These are phyloP conservation scores for Varecia variegata DNA, from an alignment of 2,797 vertebrate species.

Conservation along the genomic window DNA sequence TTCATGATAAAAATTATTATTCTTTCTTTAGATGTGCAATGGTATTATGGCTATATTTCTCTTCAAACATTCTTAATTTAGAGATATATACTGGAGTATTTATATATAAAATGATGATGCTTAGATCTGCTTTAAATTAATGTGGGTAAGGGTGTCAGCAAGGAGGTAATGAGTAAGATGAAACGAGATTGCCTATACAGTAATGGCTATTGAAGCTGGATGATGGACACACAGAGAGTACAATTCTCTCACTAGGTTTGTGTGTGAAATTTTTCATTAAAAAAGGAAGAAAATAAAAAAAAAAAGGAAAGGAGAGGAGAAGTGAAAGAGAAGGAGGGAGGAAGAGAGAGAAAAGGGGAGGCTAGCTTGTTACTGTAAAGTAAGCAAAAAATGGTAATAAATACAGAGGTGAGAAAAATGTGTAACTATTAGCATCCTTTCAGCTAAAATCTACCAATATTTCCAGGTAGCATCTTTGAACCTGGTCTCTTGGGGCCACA, in stretches of 20 bases:
- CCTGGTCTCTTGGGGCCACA: background rate
- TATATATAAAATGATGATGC: background rate
- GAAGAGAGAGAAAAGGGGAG: background rate
- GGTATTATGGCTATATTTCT: background rate
- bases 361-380: background rate
- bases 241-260: background rate
- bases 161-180: background rate
- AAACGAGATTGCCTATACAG: background rate
- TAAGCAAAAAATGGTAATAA: background rate
- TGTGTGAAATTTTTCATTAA: background rate
- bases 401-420: background rate
- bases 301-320: background rate
- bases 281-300: background rate
- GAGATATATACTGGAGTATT: background rate
- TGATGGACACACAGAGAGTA: background rate
- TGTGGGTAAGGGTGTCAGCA: background rate
- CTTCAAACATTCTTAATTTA: background rate
- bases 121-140: conserved; percentile 35
- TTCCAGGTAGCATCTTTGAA: background rate
- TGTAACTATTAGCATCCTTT: background rate
- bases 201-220: background rate
- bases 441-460: background rate
- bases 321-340: background rate
- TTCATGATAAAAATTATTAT: background rate
- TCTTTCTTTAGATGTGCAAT: background rate